Conservation (phyloP, 2,888 invertebrate species). For the Synanthedon andrenaeformis region DNA sequence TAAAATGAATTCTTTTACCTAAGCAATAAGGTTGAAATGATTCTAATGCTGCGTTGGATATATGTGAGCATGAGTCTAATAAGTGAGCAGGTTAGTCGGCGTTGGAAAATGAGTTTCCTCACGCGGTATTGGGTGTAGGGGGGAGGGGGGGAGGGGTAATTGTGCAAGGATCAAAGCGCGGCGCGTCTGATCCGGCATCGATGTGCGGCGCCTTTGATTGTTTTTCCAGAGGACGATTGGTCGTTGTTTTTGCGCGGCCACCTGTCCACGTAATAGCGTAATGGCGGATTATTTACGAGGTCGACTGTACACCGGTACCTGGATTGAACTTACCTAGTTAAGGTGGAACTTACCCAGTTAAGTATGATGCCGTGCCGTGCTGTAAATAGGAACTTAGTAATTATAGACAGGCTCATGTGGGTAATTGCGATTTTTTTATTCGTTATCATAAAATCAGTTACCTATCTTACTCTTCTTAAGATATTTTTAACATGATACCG, state of each 20-base stretch:
- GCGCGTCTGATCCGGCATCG: constrained; percentile 36
- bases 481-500: too few species aligned
- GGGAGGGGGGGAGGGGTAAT: constrained; percentile 39
- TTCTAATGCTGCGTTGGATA: not conserved
- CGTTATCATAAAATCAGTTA: too few species aligned
- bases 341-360: not conserved
- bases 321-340: not conserved
- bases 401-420: too few species aligned
- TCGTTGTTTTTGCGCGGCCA: constrained; percentile 23
- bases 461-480: too few species aligned
- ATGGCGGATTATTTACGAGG: constrained; percentile 50
- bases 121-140: constrained; percentile 12
- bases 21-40: not conserved
- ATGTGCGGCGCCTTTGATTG: constrained; percentile 59
- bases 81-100: constrained; percentile 55
- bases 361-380: constrained; percentile 3
- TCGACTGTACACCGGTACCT: constrained; percentile 10
- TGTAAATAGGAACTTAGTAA: too few species aligned
- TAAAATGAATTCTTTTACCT: constrained; percentile 16
- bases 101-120: constrained; percentile 68
- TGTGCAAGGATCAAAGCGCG: constrained; percentile 46
- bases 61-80: constrained; percentile 37
- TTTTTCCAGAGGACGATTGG: constrained; percentile 46
- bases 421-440: too few species aligned
- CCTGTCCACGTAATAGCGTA: constrained; percentile 40